These are phyloP conservation scores for Hedychridium roseum DNA, from an alignment of 2,888 invertebrate genomes.

Conservation along the genomic window DNA sequence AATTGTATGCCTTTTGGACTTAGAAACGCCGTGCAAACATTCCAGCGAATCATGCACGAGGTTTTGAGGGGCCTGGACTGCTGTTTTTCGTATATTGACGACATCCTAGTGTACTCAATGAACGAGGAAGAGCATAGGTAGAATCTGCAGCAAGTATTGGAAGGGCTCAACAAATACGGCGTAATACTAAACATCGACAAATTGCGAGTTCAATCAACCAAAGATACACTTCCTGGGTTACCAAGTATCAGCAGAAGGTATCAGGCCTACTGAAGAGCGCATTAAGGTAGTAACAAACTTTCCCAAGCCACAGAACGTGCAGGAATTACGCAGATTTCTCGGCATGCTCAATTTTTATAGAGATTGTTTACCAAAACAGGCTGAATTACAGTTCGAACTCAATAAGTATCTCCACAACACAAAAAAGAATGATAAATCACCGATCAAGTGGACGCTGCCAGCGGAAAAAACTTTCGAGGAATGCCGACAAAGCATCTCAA, in stretches of 20 bases:
- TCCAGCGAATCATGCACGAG: too few species aligned
- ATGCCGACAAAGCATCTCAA: constrained; percentile 15
- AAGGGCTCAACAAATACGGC: too few species aligned
- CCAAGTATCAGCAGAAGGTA: neutral
- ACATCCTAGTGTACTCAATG: too few species aligned
- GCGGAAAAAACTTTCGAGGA: constrained; percentile 15
- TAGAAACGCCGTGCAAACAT: too few species aligned
- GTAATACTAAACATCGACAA: too few species aligned
- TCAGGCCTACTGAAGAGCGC: neutral
- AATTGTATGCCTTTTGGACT: too few species aligned
- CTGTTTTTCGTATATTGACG: too few species aligned
- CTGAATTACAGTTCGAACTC: constrained; percentile 7
- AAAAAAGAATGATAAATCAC: constrained; percentile 20
- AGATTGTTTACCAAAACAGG: constrained; percentile 20
- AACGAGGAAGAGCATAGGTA: too few species aligned
- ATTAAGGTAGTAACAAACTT: neutral
- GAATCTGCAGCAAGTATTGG: too few species aligned
- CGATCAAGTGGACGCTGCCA: constrained; percentile 16
- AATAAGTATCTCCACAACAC: neutral
- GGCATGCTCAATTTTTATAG: constrained; percentile 26
- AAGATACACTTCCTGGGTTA: neutral
- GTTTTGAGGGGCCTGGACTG: too few species aligned
- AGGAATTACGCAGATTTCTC: constrained; percentile 28
- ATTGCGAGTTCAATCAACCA: too few species aligned
- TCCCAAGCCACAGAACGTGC: constrained; percentile 5